Evolutionary conservation across 1,140 invertebrate genomes (phyloP).

Genomic region (Platyscapa corneri): DNA sequence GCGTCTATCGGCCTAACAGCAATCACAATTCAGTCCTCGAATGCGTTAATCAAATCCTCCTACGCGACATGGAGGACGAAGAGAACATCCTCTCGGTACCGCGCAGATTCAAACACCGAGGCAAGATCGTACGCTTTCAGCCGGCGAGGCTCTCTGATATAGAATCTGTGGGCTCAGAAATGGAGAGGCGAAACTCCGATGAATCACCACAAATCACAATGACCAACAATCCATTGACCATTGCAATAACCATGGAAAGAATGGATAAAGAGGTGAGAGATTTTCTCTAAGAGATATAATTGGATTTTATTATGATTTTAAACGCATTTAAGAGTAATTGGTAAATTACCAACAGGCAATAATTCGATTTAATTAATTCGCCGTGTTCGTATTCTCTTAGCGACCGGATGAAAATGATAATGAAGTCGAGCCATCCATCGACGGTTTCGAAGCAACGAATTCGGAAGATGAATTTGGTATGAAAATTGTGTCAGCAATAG

Average conservation of each 20-base stretch:
- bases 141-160: slow-evolving; percentile 71
- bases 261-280: slow-evolving; percentile 53
- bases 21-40: slow-evolving; percentile 85
- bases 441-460: slow-evolving; percentile 56
- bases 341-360: too few species aligned
- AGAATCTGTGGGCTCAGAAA: slow-evolving; percentile 72
- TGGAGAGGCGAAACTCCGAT: slow-evolving; percentile 72
- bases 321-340: too few species aligned
- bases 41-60: slow-evolving; percentile 84
- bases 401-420: slow-evolving; percentile 48
- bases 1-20: slow-evolving; percentile 66
- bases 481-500: slow-evolving; percentile 56
- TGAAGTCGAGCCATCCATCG: slow-evolving; percentile 43
- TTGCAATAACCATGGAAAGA: not conserved
- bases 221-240: not conserved
- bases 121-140: slow-evolving; percentile 71
- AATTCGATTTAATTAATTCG: not conserved
- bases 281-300: too few species aligned
- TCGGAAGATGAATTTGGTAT: slow-evolving; percentile 68
- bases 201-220: slow-evolving; percentile 51
- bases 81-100: slow-evolving; percentile 66
- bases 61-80: slow-evolving; percentile 76
- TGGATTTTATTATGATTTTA: too few species aligned
- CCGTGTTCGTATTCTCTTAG: not conserved
- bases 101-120: slow-evolving; percentile 69